Conservation (phyloP, 2,888 invertebrate genomes). For the Drosophila mayaguana region DNA sequence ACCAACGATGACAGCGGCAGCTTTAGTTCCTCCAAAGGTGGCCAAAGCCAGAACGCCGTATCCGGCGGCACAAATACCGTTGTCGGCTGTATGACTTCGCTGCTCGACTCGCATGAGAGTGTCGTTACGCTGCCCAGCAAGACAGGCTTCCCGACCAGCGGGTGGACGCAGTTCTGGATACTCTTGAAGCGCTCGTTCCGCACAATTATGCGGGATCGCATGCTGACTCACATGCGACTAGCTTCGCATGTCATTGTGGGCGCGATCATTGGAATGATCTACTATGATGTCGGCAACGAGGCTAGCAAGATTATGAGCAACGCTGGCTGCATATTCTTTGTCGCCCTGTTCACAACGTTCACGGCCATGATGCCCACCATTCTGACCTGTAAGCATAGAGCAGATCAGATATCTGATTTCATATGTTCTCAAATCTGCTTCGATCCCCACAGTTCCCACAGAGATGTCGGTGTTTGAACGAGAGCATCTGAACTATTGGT, state of each 20-base stretch:
- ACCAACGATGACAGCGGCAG: constrained; percentile 78
- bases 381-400: constrained; percentile 92
- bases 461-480: constrained; percentile 98
- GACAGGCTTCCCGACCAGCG: constrained; percentile 92
- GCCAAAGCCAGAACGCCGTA: constrained; percentile 84
- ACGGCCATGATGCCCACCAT: constrained; percentile 99
- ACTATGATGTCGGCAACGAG: constrained; percentile 96
- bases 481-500: constrained; percentile 98
- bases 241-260: constrained; percentile 92
- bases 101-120: constrained; percentile 90
- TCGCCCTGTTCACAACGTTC: constrained; percentile 98
- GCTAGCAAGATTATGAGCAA: constrained; percentile 98
- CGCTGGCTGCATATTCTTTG: constrained; percentile 97
- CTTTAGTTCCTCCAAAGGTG: constrained; percentile 77
- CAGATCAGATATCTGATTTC: background rate
- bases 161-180: constrained; percentile 94
- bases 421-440: background rate
- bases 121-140: constrained; percentile 89
- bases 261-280: constrained; percentile 95
- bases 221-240: constrained; percentile 94
- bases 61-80: constrained; percentile 54
- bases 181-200: constrained; percentile 93
- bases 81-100: constrained; percentile 89
- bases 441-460: constrained; percentile 91
- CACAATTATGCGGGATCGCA: constrained; percentile 93